Base-by-base conservation (phyloP, 2,113 vertebrate species). In the Laterallus jamaicensis region DNA sequence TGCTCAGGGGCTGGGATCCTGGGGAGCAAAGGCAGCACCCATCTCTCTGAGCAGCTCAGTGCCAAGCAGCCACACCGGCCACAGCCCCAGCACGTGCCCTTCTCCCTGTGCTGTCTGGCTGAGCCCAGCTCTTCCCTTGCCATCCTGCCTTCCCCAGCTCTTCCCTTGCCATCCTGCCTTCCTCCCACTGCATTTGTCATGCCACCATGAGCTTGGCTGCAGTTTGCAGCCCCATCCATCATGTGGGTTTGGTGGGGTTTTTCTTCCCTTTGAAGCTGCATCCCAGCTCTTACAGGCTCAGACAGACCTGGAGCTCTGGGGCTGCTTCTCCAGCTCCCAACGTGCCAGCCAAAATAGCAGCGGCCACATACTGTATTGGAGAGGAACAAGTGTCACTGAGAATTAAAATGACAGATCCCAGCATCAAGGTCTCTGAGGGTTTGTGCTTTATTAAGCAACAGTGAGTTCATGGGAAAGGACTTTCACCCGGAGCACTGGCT, bases 361-460 rank as follows among this genome's bases (percentile, higher is more conserved):
- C 31, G 4, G 71, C 75, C 67, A 19, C 74, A 11, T 35, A 11
- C 26, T 4, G 3, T 24, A 14, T 64, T 20, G 50, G 92, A 93
- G 92, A 80, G 79, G 83, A 86, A 63, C 92, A 86, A 95, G 90
- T 90, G 94, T 88, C 86, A 42, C 71, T 2, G 60, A 75, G 92
- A 88, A 95, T 95, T 82, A 59, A 92, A 88, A 70, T 91, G 93
- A 95, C 96, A 93, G 82, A 86, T 87, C 90, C 86, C 89, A 63
- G 94, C 73, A 56, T 42, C 32, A 4, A 90, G 90, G 90, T 95
- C 93, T 96, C 87, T 0, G 16, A 92, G 93, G 95, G 85, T 67
- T 92, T 86, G 90, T 69, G 94, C 95, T 96, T 96, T 97, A 94
- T 96, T 96, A 96, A 95, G 95, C 93, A 93, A 24, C 94, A 93